A percentile compares a stretch with the other conserved stretches of the same genome.
Evolutionary conservation across 2,888 invertebrate species (phyloP).

Genomic region (Diarsia brunnea): DNA sequence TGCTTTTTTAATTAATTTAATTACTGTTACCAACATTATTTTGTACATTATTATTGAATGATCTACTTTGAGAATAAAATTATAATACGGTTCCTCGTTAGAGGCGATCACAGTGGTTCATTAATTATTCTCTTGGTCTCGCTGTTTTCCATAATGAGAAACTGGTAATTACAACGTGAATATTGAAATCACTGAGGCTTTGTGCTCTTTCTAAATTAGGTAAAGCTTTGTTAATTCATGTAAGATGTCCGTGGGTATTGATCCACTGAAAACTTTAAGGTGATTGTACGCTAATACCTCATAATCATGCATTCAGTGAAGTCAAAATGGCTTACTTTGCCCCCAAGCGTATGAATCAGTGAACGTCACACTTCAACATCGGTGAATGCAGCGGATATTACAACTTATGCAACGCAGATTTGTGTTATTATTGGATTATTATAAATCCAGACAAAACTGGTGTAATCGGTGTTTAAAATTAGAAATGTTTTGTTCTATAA

Average conservation of each 20-base stretch:
- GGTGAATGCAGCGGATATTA: too few species aligned
- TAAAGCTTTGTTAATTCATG: neutral
- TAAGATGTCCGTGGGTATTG: neutral
- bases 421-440: too few species aligned
- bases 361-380: too few species aligned
- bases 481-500: too few species aligned
- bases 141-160: conserved; percentile 12
- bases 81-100: neutral
- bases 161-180: conserved; percentile 26
- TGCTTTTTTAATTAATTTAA: neutral
- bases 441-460: neutral
- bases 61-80: neutral
- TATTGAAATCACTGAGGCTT: conserved; percentile 3
- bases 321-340: too few species aligned
- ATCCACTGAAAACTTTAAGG: too few species aligned
- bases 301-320: neutral
- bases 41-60: neutral
- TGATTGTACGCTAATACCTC: too few species aligned
- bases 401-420: too few species aligned
- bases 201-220: neutral
- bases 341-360: neutral
- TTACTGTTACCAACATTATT: neutral
- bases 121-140: neutral
- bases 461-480: too few species aligned
- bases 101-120: neutral